Evolutionary conservation across 2,888 invertebrate genomes (phyloP).

Genomic region (Sericinus montela): DNA sequence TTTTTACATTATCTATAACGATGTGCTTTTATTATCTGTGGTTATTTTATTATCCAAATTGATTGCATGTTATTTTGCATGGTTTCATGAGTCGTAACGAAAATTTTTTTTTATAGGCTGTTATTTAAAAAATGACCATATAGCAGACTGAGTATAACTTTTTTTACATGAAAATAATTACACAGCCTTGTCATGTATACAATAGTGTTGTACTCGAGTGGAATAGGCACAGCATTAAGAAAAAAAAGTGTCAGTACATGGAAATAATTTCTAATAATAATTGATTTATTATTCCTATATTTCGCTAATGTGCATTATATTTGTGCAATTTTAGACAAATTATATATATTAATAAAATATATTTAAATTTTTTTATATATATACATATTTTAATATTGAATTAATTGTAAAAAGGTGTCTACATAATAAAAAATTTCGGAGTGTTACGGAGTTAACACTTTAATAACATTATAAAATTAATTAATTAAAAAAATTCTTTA

Average conservation of each 20-base stretch:
- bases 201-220: neutral
- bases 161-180: neutral
- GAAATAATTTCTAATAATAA: neutral
- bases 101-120: neutral
- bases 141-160: constrained; percentile 6
- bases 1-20: neutral
- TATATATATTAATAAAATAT: constrained; percentile 20
- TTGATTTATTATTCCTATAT: constrained; percentile 6
- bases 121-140: constrained; percentile 3
- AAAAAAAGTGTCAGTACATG: too few species aligned
- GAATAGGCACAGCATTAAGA: neutral
- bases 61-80: constrained; percentile 12
- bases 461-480: neutral
- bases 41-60: neutral
- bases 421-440: too few species aligned
- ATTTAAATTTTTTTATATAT: constrained; percentile 19
- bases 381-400: constrained; percentile 9
- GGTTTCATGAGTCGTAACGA: neutral
- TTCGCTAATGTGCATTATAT: constrained; percentile 35
- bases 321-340: constrained; percentile 41
- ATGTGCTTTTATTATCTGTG: neutral
- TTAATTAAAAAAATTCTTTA: neutral
- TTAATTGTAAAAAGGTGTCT: neutral
- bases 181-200: constrained; percentile 1
- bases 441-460: too few species aligned